Evolutionary conservation across 2,888 invertebrate species (phyloP), one percentile per base, ranked within the genome.

Genomic region (Sphaeridia pumilis): DNA sequence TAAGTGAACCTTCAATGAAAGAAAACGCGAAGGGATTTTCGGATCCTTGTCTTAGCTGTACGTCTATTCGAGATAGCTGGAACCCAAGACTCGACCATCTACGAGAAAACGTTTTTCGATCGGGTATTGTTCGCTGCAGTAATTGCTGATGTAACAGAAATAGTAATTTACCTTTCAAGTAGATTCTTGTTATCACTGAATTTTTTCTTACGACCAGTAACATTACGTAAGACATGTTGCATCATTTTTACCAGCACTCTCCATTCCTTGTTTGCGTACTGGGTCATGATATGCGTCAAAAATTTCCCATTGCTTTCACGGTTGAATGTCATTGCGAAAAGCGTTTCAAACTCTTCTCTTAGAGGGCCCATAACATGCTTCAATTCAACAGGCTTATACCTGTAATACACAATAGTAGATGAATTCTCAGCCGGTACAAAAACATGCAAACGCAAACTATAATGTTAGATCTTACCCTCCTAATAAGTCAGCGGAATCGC

Each of bases 401-500:
- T 77, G 72, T 64, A 65, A 69, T 51, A 31, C 10, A 31, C 12
- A 50, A 21, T 4, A 21, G 35, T 26, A 20, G 20, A 42, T 35
- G 12, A n/a, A n/a, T 49, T n/a, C 5, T 38, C 5, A 17, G 38
- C 10, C 12, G 5, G 17, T 14, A 20, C 20, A 17, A 5, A 17
- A 5, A 17, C 12, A 17, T 7, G 5, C 5, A 17, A 38, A 38
- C 10, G 20, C 17, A 38, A 38, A 42, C 20, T 38, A 14, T 7
- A 12, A 14, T 17, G 38, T 5, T 17, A 38, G 17, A n/a, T 14
- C 62, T 61, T 63, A 89, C 58, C 98, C 97, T 52, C 98, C 98
- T 0, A 99, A 76, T 35, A 99, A 76, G 74, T 99, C 98, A 0
- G 90, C 84, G 7, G 88, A 88, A 72, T 99, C 98, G 43, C 93